Conservation (phyloP, 2,888 invertebrate genomes). For the Lasioglossum malachurum region DNA sequence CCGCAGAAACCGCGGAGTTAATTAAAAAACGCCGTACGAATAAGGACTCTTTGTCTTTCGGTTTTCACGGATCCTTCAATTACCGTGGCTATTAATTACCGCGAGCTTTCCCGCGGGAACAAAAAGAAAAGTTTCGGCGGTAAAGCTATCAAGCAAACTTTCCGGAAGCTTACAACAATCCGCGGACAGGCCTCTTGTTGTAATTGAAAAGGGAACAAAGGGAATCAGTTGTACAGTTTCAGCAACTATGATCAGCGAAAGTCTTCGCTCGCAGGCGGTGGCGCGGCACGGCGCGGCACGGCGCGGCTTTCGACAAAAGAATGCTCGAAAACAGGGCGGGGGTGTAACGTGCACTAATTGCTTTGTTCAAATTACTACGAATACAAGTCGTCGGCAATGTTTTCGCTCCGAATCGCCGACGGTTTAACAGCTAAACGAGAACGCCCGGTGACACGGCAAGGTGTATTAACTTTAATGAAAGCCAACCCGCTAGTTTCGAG, state of each 20-base stretch:
- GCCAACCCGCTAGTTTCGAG: conserved; percentile 17
- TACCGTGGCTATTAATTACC: conserved; percentile 57
- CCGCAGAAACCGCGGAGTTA: not conserved
- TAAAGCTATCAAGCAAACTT: conserved; percentile 45
- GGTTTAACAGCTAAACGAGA: conserved; percentile 1
- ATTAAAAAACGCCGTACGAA: conserved; percentile 29
- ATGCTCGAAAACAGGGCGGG: not conserved
- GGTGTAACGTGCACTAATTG: not conserved
- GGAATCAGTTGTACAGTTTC: conserved; percentile 47
- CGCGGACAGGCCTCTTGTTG: conserved; percentile 17
- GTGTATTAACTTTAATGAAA: conserved; percentile 29
- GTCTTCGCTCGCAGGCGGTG: conserved; percentile 23
- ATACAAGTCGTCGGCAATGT: not conserved
- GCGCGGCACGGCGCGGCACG: not conserved
- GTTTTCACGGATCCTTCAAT: conserved; percentile 40
- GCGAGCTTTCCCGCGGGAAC: conserved; percentile 21
- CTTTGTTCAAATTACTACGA: not conserved
- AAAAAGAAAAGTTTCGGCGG: conserved; percentile 28
- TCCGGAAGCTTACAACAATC: conserved; percentile 21
- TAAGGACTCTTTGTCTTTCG: conserved; percentile 36
- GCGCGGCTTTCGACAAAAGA: not conserved
- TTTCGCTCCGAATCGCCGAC: conserved; percentile 7
- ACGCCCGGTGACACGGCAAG: not conserved
- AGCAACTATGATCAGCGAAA: conserved; percentile 45
- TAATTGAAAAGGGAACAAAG: conserved; percentile 37